Evolutionary conservation across 2,888 invertebrate genomes (phyloP), one percentile per base, ranked within the genome.

Genomic region (Cantharis flavilabris): DNA sequence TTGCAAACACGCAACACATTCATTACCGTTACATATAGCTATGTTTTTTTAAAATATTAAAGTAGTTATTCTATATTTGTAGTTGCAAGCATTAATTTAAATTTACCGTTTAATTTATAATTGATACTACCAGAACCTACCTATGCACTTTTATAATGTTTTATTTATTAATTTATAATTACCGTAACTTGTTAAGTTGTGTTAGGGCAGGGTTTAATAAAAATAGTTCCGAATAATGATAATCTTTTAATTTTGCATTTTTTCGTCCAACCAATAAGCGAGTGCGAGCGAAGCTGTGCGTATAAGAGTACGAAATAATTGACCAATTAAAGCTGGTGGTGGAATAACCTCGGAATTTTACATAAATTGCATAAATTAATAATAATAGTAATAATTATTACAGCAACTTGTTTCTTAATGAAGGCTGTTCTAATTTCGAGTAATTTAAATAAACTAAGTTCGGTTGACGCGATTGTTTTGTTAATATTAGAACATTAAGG

Each of bases 61-160:
- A 67, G 65, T 67, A 23, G 65, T 23, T 67, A 23, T 67, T 67
- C 65, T 67, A 67, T 67, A 67, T 67, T 67, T 67, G 65, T 26
- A 64, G 64, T 64, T 64, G 65, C 65, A 23, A 67, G 26, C 26
- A 26, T 26, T 67, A 67, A 67, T 23, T 18, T 23, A 23, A 18
- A 23, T 67, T 67, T 67, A 67, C 65, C 65, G 65, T 67, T 67
- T 49, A 23, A 67, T 67, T 67, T 67, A 67, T 67, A 67, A 67
- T 67, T 67, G 65, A 18, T 67, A 26, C 23, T 67, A n/a, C 49
- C 13, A 49, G 49, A 49, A 65, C 13, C 49, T 13, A 64, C 18
- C 18, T 20, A 20, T 64, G 64, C 18, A 26, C 18, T 23, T 67
- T 23, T 49, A n/a, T 49, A 26, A 67, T 67, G 65, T 67, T 67